Evolutionary conservation across 1,140 invertebrate species (phyloP), one percentile per base, ranked within the genome.

Genomic region (Dinothrombium tinctorium): DNA sequence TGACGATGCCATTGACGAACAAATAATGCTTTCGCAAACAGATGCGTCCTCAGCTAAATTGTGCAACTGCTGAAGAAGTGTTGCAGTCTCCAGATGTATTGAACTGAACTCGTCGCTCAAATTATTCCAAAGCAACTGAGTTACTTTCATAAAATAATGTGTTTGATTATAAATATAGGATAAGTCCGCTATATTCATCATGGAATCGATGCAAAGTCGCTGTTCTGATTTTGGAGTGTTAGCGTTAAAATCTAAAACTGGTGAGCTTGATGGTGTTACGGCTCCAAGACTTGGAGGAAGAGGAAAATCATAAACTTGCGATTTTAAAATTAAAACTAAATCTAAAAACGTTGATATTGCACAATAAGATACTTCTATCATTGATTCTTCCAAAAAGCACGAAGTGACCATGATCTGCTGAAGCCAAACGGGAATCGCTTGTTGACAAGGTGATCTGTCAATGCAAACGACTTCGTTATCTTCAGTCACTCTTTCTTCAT

Each of bases 1-100:
- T 22, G 53, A 51, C n/a, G 51, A 51, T 8, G 59, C 50, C 37
- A 65, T 35, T 58, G 64, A 38, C 64, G 52, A 53, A 20, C 71
- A 70, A 33, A 79, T 73, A 7, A 75, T 66, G 51, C 72, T 64
- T 55, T 78, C 74, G 43, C 74, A 74, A 12, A 69, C 58, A 49
- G 58, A 59, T 41, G 56, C 56, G 44, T 62, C 61, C 37, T 73
- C 67, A 28, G 73, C 69, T 26, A 69, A 65, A 51, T 72, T 70
- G 48, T 77, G 70, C 2, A 78, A 58, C 49, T 73, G 70, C 47
- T 76, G 68, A 2, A 78, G 53, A 15, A 78, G 50, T 44, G 73
- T 71, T 19, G 73, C 73, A 46, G 69, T 71, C 25, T 62, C 56
- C 41, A 73, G 60, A 49, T 71, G 71, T 43, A 68, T 49, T 3